phyloP scores from a whole-genome alignment of 2,888 invertebrate genomes.

The Spialia ferax region DNA sequence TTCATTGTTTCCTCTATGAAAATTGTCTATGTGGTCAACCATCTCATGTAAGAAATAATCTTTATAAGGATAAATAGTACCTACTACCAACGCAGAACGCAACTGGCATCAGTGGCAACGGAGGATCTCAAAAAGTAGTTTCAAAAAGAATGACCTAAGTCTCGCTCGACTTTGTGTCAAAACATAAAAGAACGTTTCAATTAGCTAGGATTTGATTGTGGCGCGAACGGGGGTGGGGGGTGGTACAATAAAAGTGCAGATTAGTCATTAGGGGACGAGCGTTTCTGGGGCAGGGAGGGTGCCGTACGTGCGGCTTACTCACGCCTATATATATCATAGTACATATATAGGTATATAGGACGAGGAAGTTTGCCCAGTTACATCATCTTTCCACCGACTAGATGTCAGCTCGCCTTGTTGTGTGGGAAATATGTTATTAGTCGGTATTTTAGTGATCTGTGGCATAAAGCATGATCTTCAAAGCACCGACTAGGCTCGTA shows the following conservation, averaged over 20 bases:
- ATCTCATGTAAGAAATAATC: too few species aligned
- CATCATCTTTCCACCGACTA: slow-evolving; percentile 7
- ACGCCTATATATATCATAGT: slow-evolving; percentile 7
- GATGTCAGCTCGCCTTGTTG: not conserved
- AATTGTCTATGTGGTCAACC: too few species aligned
- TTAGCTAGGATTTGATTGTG: slow-evolving; percentile 29
- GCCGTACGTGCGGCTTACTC: slow-evolving; percentile 20
- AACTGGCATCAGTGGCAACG: too few species aligned
- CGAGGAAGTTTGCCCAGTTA: slow-evolving; percentile 13
- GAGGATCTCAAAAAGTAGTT: not conserved
- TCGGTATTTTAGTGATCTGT: too few species aligned
- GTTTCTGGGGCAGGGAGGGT: slow-evolving; percentile 23
- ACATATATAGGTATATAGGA: slow-evolving; percentile 7
- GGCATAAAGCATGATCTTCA: too few species aligned
- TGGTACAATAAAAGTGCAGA: slow-evolving; percentile 31
- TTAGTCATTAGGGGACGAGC: slow-evolving; percentile 37
- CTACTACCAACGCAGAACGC: too few species aligned
- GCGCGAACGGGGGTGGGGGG: not conserved
- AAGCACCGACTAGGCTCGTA: too few species aligned
- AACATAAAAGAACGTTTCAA: slow-evolving; percentile 25
- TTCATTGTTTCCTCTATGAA: too few species aligned
- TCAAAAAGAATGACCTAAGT: not conserved
- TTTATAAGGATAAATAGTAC: too few species aligned
- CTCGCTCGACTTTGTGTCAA: slow-evolving; percentile 13
- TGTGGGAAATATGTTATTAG: too few species aligned